Evolutionary conservation across 2,797 vertebrate species (phyloP).

Genomic region (Alfaro cultratus): DNA sequence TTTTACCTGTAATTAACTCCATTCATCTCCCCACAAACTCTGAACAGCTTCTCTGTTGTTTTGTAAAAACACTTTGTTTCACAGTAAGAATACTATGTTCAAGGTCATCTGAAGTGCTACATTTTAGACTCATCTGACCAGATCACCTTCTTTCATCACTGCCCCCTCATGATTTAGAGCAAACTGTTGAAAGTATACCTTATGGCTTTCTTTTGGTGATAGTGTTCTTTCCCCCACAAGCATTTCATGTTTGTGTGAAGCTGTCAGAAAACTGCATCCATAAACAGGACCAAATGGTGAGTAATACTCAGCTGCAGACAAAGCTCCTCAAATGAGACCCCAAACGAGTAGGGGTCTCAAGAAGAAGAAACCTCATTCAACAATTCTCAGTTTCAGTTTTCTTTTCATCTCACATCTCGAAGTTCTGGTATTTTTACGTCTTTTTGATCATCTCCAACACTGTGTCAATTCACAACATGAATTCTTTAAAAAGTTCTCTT

Average conservation of each 20-base stretch:
- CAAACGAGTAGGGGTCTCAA: not conserved
- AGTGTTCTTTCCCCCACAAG: not conserved
- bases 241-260: not conserved
- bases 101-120: not conserved
- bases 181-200: not conserved
- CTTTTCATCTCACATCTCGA: constrained; percentile 11
- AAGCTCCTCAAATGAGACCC: constrained; percentile 7
- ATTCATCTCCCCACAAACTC: not conserved
- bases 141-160: not conserved
- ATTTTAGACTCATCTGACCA: not conserved
- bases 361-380: constrained; percentile 27
- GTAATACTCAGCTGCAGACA: constrained; percentile 23
- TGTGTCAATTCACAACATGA: constrained; percentile 5
- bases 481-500: constrained; percentile 1
- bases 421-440: constrained; percentile 27
- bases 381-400: constrained; percentile 17
- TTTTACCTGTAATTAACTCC: not conserved
- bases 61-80: not conserved
- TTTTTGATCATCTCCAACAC: not conserved
- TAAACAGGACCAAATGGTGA: constrained; percentile 43
- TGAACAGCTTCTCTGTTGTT: not conserved
- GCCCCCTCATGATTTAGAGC: not conserved
- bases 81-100: not conserved
- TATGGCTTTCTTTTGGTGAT: not conserved
- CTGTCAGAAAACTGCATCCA: constrained; percentile 45